phyloP scores from a whole-genome alignment of 2,113 vertebrate species.

The Phylloscopus trochilus region DNA sequence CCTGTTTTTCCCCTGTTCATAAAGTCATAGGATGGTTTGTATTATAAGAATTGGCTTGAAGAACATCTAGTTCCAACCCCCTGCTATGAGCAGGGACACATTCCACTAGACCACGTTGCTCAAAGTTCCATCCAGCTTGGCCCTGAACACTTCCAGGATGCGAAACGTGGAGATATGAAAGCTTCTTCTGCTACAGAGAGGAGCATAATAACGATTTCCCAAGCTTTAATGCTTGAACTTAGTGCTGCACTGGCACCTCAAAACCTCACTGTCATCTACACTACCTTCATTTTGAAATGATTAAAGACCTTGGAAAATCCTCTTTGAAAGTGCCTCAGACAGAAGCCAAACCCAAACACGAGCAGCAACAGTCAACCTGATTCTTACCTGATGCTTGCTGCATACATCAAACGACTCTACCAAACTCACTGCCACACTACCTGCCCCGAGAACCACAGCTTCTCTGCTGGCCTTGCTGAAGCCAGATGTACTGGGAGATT shows the following conservation, averaged over 20 bases:
- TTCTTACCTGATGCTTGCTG: not conserved
- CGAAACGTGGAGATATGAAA: not conserved
- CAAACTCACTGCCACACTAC: not conserved
- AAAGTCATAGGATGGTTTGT: not conserved
- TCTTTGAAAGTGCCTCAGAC: not conserved
- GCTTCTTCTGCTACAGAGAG: not conserved
- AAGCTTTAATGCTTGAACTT: not conserved
- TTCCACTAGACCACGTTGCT: not conserved
- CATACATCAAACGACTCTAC: accelerated
- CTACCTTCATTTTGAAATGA: not conserved
- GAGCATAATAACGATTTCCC: not conserved
- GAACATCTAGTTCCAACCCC: not conserved
- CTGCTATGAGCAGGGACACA: not conserved
- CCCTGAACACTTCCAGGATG: not conserved
- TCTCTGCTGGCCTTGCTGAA: not conserved
- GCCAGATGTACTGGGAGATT: not conserved
- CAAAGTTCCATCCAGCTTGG: not conserved
- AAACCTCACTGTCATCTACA: not conserved
- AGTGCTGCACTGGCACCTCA: not conserved
- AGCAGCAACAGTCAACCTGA: not conserved
- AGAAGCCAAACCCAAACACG: accelerated
- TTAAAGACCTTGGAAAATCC: not conserved
- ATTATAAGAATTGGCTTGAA: not conserved
- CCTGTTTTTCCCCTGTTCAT: not conserved
- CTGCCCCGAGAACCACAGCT: not conserved